Percentiles rank a stretch among this genome's conserved stretches.
Conservation (phyloP, 2,888 invertebrate species). For the Protonemura montana region DNA sequence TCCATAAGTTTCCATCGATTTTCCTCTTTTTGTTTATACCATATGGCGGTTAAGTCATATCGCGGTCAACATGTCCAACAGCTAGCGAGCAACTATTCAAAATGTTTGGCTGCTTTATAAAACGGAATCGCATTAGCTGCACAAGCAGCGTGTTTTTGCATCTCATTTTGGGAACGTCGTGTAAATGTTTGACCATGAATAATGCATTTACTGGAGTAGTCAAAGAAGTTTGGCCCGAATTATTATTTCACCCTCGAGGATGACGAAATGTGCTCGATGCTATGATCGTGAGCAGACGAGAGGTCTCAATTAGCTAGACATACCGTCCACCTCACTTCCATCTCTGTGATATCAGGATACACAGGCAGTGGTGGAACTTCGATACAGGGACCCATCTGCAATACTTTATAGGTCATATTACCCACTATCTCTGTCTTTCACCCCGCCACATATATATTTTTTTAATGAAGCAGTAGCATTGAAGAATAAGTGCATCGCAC, state of each 20-base stretch:
- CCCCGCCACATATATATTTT: no score
- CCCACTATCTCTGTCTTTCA: no score
- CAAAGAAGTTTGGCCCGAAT: not conserved
- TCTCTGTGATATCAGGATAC: no score
- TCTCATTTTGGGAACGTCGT: not conserved
- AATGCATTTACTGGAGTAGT: not conserved
- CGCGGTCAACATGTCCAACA: not conserved
- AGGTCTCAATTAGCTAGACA: not conserved
- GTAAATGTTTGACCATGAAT: not conserved
- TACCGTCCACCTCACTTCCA: not conserved
- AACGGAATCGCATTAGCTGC: slow-evolving; percentile 7
- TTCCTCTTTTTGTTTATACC: no score
- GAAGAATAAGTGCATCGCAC: no score
- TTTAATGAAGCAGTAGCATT: no score
- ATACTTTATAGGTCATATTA: no score
- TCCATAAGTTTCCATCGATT: no score
- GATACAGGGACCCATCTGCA: no score
- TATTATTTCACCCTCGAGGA: no score
- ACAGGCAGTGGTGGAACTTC: no score
- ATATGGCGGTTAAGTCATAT: not conserved
- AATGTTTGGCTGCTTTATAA: not conserved
- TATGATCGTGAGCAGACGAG: not conserved
- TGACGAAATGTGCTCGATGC: no score
- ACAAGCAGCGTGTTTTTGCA: not conserved
- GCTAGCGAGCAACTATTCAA: not conserved